A percentile compares a stretch with the other conserved stretches of the same genome.
These are phyloP conservation scores for Parelbella ahira DNA, from an alignment of 2,888 invertebrate species.

Conservation along the genomic window DNA sequence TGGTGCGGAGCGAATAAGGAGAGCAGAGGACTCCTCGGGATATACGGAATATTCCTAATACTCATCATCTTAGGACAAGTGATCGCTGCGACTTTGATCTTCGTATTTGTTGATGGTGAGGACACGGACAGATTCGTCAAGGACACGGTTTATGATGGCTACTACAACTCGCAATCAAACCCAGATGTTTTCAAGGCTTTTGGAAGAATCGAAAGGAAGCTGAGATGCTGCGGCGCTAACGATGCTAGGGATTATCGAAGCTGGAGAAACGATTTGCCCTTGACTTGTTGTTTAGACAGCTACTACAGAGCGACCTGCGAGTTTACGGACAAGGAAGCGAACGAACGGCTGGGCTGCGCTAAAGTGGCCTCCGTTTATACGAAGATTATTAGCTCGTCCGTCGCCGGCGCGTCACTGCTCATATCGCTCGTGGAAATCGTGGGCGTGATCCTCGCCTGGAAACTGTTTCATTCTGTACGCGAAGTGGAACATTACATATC, in stretches of 20 bases:
- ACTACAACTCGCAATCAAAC: constrained; percentile 70
- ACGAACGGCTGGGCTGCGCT: constrained; percentile 70
- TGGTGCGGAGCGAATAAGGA: constrained; percentile 67
- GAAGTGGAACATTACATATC: constrained; percentile 74
- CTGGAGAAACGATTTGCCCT: constrained; percentile 68
- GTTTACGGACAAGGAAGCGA: constrained; percentile 73
- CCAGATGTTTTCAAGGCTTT: constrained; percentile 66
- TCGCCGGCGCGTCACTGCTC: constrained; percentile 64
- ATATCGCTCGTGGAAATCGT: constrained; percentile 62
- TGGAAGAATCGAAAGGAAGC: constrained; percentile 65
- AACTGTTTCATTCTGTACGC: constrained; percentile 60
- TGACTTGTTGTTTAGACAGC: constrained; percentile 68
- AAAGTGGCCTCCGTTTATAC: constrained; percentile 75
- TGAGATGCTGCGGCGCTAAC: constrained; percentile 71
- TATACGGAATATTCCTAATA: constrained; percentile 61
- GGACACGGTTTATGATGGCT: constrained; percentile 73
- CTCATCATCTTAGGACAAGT: constrained; percentile 60
- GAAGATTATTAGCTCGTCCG: constrained; percentile 70
- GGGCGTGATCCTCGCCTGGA: constrained; percentile 64
- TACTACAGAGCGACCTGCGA: constrained; percentile 69
- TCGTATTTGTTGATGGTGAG: constrained; percentile 72
- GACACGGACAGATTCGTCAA: constrained; percentile 70
- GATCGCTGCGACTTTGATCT: constrained; percentile 63
- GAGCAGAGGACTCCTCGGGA: constrained; percentile 63
- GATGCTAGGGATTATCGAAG: constrained; percentile 71